Base-by-base conservation (phyloP, 2,797 vertebrate genomes). In the Sebastes glaucus region DNA sequence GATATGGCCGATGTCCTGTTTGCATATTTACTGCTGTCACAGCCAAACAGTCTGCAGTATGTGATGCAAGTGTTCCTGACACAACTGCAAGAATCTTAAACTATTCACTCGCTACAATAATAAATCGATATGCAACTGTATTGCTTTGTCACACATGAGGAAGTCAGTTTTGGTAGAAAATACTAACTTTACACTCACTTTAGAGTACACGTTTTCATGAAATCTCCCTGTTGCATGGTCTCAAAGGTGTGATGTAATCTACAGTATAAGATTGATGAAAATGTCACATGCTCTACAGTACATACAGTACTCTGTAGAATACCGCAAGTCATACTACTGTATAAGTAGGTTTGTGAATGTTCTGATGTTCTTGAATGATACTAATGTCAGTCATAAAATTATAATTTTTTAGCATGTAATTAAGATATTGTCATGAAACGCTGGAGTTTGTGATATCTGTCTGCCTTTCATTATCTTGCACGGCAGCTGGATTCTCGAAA, bases 11-110 rank as follows among this genome's bases (percentile, higher is more conserved):
- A 22, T 35, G 79, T 82, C 74, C 60, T 88, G 84, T 87, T 89
- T 74, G 66, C 78, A 18, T 74, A 57, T 85, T 85, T 84, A 49
- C 76, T 78, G 79, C 81, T 78, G 74, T 83, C 78, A 65, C 64
- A 63, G 82, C 57, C 62, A 35, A 53, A 55, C 30, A 52, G 23
- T 71, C 27, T 63, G 74, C 65, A 55, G 10, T 56, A 49, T 55
- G 35, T 71, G 62, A 79, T 78, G 30, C 62, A 60, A 81, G 57
- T 63, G 52, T 78, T 71, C 46, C 77, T 81, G 81, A 88, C 81
- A 83, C 81, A 69, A 65, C 77, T 64, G 74, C 67, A 64, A 49
- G 53, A 72, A 61, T 77, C 63, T 57, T 42, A 78, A 72, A 61
- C 22, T 10, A 52, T 74, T 81, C 65, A 30, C 53, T 65, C 76